Conservation (phyloP, 2,113 vertebrate genomes). For the Paramormyrops kingsleyae region DNA sequence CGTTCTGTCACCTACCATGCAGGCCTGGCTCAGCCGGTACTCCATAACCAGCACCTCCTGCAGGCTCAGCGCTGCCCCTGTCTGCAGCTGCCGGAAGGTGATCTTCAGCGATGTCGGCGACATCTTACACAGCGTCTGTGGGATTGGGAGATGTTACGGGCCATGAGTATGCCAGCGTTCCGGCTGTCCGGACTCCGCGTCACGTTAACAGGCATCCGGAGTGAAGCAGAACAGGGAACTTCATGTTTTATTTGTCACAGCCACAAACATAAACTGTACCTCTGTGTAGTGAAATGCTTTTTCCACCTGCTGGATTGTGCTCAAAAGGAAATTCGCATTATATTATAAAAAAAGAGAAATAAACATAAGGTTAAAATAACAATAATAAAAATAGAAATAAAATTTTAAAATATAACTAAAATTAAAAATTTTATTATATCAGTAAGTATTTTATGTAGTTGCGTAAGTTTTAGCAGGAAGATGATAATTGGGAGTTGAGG, state of each 20-base stretch:
- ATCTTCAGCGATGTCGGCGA: slow-evolving; percentile 91
- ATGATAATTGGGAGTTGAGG: background rate
- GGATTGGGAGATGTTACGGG: slow-evolving; percentile 7
- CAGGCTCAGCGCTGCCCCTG: slow-evolving; percentile 72
- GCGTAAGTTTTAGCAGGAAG: background rate
- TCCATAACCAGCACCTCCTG: slow-evolving; percentile 84
- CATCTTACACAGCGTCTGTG: slow-evolving; percentile 78
- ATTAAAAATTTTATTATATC: background rate
- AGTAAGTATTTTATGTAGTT: background rate
- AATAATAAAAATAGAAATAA: background rate
- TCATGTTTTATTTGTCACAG: background rate
- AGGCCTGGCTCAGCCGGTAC: slow-evolving; percentile 82
- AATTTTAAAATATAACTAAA: background rate
- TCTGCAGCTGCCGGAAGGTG: slow-evolving; percentile 72
- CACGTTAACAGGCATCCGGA: background rate
- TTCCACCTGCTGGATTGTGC: background rate
- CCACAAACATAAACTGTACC: background rate
- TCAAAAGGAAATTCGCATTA: background rate
- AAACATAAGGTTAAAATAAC: background rate
- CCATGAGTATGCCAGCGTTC: background rate
- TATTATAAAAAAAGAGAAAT: background rate
- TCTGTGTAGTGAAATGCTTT: background rate
- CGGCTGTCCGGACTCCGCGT: background rate
- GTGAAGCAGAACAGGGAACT: background rate
- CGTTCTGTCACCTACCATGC: slow-evolving; percentile 71